Evolutionary conservation across 2,888 invertebrate species (phyloP), one percentile per base, ranked within the genome.

Genomic region (Rotaria macrura): DNA sequence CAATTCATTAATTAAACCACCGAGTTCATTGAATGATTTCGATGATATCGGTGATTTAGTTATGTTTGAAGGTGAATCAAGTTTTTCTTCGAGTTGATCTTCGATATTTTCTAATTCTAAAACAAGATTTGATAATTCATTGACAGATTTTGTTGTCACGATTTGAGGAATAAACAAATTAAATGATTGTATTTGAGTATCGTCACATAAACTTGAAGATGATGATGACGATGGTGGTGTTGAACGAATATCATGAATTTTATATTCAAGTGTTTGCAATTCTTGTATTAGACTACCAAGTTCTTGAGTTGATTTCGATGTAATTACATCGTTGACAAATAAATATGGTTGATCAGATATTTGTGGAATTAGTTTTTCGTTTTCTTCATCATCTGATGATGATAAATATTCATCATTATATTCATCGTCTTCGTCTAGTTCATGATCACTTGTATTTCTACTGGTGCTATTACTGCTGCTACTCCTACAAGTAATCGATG

Each of bases 311-410:
- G 79, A 79, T 79, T 43, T 79, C 9, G 79, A 79, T 43, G 79
- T 43, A 14, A 43, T 43, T 23, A 79, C 79, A 43, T 79, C 79
- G 12, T 1, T 10, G 5, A 79, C 79, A 43, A 43, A 79, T 25
- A 79, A 43, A 79, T 79, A 79, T 9, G 79, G 79, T 79, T 79
- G 43, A 79, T 79, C 79, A 43, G 3, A 20, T 10, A 43, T 25
- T n/a, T 79, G 40, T 43, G 79, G 79, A 43, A 79, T 79, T 79
- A 79, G n/a, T 43, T 79, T 79, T 79, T 43, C n/a, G 5, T n/a
- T 79, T 79, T 79, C 79, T 43, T 79, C 79, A n/a, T 79, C 79
- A n/a, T 79, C 79, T n/a, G 20, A 20, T 20, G 79, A 79, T n/a
- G 79, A 79, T 43, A n/a, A 43, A 43, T 25, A 79, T 4, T 43